A percentile compares a stretch with the other conserved stretches of the same genome.
Conservation (phyloP, 2,113 vertebrate genomes). For the Philantomba maxwellii region DNA sequence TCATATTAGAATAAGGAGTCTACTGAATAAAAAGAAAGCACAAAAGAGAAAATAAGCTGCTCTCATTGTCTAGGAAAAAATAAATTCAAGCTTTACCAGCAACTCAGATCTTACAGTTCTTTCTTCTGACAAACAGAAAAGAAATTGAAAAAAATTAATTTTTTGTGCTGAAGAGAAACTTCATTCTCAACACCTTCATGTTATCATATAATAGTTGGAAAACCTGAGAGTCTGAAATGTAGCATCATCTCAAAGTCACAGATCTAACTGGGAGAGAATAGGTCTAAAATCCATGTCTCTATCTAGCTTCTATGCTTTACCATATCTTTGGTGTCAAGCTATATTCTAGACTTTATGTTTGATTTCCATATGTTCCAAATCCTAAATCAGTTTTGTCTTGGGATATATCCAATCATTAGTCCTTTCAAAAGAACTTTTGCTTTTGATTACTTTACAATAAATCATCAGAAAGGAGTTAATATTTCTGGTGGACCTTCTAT, state of each 20-base stretch:
- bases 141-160: background rate
- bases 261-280: background rate
- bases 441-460: constrained; percentile 22
- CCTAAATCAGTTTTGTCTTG: background rate
- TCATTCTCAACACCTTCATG: background rate
- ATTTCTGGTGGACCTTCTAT: background rate
- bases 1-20: background rate
- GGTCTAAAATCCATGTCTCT: background rate
- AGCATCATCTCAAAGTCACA: background rate
- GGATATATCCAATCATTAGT: background rate
- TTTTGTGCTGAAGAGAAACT: background rate
- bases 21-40: background rate
- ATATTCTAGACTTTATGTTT: background rate
- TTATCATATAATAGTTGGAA: background rate
- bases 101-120: background rate
- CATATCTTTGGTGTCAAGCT: background rate
- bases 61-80: background rate
- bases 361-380: background rate
- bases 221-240: background rate
- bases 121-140: background rate
- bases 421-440: background rate
- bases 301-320: background rate
- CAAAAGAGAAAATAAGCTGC: background rate
- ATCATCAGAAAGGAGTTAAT: background rate
- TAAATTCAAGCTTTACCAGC: background rate